Percentiles rank a stretch among this genome's conserved stretches.
Evolutionary conservation across 64 coral and sea anemone species (phyloP).

Genomic region (Stichodactyla helianthus): DNA sequence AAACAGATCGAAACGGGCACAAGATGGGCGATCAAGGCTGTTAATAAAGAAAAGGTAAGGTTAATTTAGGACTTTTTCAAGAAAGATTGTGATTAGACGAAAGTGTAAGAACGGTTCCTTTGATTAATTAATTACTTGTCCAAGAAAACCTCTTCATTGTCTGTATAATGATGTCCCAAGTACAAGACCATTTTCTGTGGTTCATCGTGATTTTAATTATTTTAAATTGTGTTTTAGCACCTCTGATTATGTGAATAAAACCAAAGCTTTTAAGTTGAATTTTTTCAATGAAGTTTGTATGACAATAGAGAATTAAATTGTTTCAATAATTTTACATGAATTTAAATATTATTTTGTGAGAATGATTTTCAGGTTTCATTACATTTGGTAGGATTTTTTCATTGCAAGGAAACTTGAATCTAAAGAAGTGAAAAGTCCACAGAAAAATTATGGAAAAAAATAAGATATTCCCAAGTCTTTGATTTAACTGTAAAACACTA

Average conservation of each 20-base stretch:
- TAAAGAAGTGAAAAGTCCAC: no score
- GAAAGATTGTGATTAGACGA: not conserved
- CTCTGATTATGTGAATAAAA: not conserved
- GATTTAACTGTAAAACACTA: no score
- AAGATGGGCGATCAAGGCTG: constrained; percentile 85
- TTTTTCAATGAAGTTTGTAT: not conserved
- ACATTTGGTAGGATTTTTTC: no score
- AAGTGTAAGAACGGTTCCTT: not conserved
- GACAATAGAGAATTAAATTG: not conserved
- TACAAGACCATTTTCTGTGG: not conserved
- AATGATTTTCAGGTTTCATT: no score
- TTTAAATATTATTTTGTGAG: not conserved
- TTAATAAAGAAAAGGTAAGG: constrained; percentile 99
- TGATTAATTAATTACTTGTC: not conserved
- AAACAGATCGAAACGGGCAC: constrained; percentile 61
- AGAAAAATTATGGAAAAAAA: no score
- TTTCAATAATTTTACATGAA: not conserved
- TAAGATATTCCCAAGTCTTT: no score
- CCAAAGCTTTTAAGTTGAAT: constrained; percentile 3
- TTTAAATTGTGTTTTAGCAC: not conserved
- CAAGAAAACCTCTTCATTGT: not conserved
- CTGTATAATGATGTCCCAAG: not conserved
- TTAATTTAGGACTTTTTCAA: not conserved
- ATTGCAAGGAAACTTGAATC: no score
- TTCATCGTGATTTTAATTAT: not conserved